Evolutionary conservation across 2,113 vertebrate species (phyloP).

Genomic region (Dromaius novaehollandiae): DNA sequence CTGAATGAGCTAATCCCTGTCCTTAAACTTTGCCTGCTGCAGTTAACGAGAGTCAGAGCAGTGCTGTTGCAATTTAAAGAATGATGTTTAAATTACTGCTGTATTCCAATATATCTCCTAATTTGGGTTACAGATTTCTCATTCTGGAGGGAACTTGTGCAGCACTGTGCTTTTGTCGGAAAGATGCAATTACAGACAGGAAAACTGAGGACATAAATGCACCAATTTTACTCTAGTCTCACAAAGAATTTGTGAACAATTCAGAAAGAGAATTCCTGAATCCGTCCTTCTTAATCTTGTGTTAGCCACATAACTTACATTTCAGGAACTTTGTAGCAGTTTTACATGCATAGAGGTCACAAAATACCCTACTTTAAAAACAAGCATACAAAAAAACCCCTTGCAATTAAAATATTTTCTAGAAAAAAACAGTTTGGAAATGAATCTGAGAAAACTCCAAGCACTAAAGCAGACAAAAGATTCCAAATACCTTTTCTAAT

Average conservation of each 20-base stretch:
- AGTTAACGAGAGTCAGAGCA: background rate
- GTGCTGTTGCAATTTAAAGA: background rate
- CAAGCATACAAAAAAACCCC: background rate
- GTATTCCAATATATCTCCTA: background rate
- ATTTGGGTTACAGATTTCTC: background rate
- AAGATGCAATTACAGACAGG: background rate
- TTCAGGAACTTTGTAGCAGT: background rate
- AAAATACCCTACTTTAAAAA: background rate
- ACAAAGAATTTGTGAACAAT: background rate
- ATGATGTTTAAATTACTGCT: background rate
- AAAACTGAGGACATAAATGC: background rate
- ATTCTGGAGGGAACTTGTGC: background rate
- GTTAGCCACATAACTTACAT: background rate
- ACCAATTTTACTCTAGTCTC: background rate
- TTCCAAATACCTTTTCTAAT: constrained; percentile 36
- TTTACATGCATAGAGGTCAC: background rate
- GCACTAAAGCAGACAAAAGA: background rate
- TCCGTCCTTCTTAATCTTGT: background rate
- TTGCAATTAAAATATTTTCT: constrained; percentile 9
- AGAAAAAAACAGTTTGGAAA: constrained; percentile 21
- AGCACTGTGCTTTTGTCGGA: background rate
- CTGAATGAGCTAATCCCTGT: constrained; percentile 20
- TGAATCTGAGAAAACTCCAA: constrained; percentile 10
- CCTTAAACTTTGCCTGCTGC: constrained; percentile 25
- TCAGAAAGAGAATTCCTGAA: background rate